Evolutionary conservation across 35 echinoderm and acorn worm genomes (phyloP).

Genomic region (Heliocidaris tuberculata): DNA sequence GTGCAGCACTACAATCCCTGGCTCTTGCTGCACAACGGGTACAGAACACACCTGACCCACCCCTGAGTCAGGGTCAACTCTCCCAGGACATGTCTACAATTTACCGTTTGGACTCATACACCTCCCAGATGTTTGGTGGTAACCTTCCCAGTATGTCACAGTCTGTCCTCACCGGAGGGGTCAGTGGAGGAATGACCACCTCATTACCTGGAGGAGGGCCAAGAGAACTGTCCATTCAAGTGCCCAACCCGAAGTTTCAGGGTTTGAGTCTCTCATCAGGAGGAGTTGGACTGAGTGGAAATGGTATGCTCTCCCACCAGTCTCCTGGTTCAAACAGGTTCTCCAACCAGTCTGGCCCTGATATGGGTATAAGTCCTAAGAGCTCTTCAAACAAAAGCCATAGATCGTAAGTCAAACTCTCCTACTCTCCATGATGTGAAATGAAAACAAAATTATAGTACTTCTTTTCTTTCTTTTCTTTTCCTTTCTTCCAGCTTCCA

Average conservation of each 20-base stretch:
- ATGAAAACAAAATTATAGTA: too few relatives aligned
- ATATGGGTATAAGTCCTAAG: conserved; percentile 22
- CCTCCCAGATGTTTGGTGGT: conserved; percentile 46
- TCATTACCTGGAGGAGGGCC: background rate
- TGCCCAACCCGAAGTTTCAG: conserved; percentile 18
- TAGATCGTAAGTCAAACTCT: conserved; percentile 4
- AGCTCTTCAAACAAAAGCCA: conserved; percentile 19
- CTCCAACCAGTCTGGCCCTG: background rate
- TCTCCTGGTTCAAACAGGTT: background rate
- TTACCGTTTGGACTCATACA: conserved; percentile 48
- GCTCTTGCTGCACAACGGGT: conserved; percentile 87
- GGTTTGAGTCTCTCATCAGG: conserved; percentile 33
- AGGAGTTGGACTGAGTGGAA: background rate
- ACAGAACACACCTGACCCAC: conserved; percentile 44
- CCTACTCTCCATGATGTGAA: background rate
- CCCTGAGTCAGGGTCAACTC: background rate
- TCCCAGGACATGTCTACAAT: conserved; percentile 54
- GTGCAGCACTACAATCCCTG: conserved; percentile 85
- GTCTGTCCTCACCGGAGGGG: conserved; percentile 41
- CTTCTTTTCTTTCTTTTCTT: too few relatives aligned
- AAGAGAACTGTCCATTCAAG: conserved; percentile 8
- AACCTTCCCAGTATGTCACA: conserved; percentile 7
- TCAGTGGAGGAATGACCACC: conserved; percentile 43
- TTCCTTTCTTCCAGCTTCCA: too few relatives aligned
- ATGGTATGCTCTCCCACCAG: conserved; percentile 23